A percentile compares a stretch with the other conserved stretches of the same genome.
Evolutionary conservation across 2,113 vertebrate species (phyloP).

Genomic region (Mus spicilegus): DNA sequence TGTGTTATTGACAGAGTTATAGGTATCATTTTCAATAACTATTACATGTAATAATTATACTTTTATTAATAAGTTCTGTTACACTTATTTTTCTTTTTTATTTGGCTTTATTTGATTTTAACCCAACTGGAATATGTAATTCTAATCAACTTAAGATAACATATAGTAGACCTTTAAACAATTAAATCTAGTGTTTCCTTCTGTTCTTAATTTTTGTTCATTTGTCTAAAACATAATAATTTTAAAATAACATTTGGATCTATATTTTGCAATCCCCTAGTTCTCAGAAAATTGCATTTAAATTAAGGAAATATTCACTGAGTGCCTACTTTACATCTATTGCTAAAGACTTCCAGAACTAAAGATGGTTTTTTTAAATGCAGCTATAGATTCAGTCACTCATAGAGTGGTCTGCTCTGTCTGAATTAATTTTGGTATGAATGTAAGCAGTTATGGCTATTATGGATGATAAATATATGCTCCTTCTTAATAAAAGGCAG

Average conservation of each 20-base stretch:
- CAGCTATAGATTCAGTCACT: not conserved
- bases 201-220: constrained; percentile 37
- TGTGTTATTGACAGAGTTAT: not conserved
- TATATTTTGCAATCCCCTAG: not conserved
- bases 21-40: not conserved
- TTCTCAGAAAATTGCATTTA: not conserved
- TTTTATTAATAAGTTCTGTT: not conserved
- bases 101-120: not conserved
- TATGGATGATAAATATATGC: not conserved
- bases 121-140: not conserved
- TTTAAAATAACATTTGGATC: not conserved
- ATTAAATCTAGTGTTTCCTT: not conserved
- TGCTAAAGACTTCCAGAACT: not conserved
- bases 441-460: not conserved
- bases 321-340: not conserved
- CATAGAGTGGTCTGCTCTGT: not conserved
- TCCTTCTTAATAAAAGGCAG: not conserved
- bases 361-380: not conserved
- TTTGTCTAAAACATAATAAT: constrained; percentile 41
- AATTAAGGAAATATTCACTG: not conserved
- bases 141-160: not conserved
- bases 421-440: not conserved
- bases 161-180: not conserved
- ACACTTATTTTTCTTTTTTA: not conserved
- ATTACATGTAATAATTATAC: not conserved